phyloP scores from a whole-genome alignment of 2,888 invertebrate species.

The Drosophila kokeensis region DNA sequence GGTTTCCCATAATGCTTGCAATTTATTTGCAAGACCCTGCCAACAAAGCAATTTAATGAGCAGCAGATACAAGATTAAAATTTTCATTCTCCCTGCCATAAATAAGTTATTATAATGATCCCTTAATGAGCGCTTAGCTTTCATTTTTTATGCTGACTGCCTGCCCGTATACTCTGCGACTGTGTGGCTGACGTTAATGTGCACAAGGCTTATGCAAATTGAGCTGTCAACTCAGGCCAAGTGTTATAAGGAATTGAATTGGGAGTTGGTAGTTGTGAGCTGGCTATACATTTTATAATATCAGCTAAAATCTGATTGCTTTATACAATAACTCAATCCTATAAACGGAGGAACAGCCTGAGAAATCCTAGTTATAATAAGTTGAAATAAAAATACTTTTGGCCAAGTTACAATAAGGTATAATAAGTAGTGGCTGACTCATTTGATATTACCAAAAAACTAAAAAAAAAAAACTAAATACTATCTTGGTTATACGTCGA shows the following conservation, averaged over 20 bases:
- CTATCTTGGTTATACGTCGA: neutral
- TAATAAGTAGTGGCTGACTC: no score
- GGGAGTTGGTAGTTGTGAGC: neutral
- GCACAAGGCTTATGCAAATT: slow-evolving; percentile 43
- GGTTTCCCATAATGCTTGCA: slow-evolving; percentile 2
- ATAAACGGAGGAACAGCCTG: neutral
- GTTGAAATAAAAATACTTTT: neutral
- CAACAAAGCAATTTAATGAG: slow-evolving; percentile 45
- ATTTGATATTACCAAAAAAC: neutral
- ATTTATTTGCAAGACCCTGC: slow-evolving; percentile 29
- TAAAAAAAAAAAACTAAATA: neutral
- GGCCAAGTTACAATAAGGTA: neutral
- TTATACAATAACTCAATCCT: neutral
- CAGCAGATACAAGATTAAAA: slow-evolving; percentile 26
- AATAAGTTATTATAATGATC: slow-evolving; percentile 70
- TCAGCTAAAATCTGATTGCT: slow-evolving; percentile 6
- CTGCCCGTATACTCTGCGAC: neutral
- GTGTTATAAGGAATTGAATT: slow-evolving; percentile 1
- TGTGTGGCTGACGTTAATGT: slow-evolving; percentile 32
- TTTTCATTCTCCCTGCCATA: slow-evolving; percentile 30
- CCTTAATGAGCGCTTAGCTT: slow-evolving; percentile 74
- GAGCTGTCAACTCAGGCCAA: slow-evolving; percentile 46
- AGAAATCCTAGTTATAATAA: neutral
- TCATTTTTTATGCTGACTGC: slow-evolving; percentile 59
- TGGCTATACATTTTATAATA: slow-evolving; percentile 3